A percentile compares a stretch with the other conserved stretches of the same genome.
phyloP scores from a whole-genome alignment of 2,113 vertebrate genomes.

The Charadrius vociferus region DNA sequence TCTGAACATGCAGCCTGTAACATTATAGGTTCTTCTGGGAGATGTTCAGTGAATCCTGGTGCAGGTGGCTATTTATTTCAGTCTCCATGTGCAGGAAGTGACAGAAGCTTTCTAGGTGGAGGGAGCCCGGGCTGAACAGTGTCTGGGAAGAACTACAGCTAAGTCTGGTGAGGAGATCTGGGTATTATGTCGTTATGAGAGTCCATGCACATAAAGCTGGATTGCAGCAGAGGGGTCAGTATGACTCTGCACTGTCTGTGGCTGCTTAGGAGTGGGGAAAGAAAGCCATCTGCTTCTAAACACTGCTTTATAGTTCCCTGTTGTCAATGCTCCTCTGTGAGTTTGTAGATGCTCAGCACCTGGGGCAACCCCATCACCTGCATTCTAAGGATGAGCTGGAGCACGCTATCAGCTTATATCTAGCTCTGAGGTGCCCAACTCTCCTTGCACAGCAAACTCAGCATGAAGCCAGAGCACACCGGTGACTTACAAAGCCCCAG shows the following conservation, averaged over 20 bases:
- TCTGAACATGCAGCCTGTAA: background rate
- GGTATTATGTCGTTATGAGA: background rate
- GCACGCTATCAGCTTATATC: fast-evolving
- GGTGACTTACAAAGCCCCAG: background rate
- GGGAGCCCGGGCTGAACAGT: background rate
- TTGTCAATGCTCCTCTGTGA: background rate
- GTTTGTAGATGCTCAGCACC: background rate
- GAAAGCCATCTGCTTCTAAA: background rate
- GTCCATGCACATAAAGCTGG: background rate
- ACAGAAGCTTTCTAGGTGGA: background rate
- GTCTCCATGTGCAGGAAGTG: background rate
- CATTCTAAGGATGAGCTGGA: background rate
- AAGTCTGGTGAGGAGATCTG: background rate
- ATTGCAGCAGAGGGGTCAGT: background rate
- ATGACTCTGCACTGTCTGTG: background rate
- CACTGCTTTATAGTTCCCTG: background rate
- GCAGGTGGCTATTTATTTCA: background rate
- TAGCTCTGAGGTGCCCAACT: background rate
- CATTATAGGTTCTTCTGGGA: background rate
- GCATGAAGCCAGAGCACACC: background rate
- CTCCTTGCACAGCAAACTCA: background rate
- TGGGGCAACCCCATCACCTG: background rate
- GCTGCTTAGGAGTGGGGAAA: background rate
- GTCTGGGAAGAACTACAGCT: background rate
- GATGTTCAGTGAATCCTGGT: background rate